Evolutionary conservation across 2,113 vertebrate species (phyloP).

Genomic region (Zosterops japonicus): DNA sequence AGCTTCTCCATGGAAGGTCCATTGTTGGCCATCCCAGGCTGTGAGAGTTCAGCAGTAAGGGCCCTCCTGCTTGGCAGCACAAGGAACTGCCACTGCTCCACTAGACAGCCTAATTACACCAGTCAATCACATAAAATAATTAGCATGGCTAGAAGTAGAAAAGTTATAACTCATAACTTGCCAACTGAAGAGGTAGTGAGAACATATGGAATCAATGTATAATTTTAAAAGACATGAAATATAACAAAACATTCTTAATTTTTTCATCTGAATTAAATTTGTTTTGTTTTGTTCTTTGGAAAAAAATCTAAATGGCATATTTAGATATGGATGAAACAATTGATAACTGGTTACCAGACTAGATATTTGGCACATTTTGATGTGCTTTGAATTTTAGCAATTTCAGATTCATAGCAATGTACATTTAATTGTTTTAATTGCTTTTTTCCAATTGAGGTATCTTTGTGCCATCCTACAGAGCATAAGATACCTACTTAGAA

Average conservation of each 20-base stretch:
- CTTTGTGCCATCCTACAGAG: not conserved
- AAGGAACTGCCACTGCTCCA: not conserved
- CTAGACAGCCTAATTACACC: slow-evolving; percentile 36
- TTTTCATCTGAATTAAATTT: not conserved
- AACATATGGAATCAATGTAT: not conserved
- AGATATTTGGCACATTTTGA: not conserved
- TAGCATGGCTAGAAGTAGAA: not conserved
- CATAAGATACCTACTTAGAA: not conserved
- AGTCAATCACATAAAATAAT: slow-evolving; percentile 46
- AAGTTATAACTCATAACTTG: slow-evolving; percentile 8
- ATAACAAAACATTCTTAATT: not conserved
- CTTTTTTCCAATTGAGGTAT: not conserved
- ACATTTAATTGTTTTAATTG: not conserved
- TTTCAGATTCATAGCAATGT: not conserved
- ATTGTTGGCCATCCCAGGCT: not conserved
- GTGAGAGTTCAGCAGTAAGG: slow-evolving; percentile 8
- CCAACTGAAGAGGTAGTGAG: not conserved
- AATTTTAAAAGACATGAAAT: not conserved
- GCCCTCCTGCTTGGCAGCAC: not conserved
- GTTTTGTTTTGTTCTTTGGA: not conserved
- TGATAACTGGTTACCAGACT: not conserved
- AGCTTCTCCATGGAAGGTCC: not conserved
- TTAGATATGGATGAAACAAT: not conserved
- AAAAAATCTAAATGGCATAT: not conserved
- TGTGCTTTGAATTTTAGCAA: not conserved